Base-by-base conservation (phyloP, 2,113 vertebrate genomes). In the Jacana jacana region DNA sequence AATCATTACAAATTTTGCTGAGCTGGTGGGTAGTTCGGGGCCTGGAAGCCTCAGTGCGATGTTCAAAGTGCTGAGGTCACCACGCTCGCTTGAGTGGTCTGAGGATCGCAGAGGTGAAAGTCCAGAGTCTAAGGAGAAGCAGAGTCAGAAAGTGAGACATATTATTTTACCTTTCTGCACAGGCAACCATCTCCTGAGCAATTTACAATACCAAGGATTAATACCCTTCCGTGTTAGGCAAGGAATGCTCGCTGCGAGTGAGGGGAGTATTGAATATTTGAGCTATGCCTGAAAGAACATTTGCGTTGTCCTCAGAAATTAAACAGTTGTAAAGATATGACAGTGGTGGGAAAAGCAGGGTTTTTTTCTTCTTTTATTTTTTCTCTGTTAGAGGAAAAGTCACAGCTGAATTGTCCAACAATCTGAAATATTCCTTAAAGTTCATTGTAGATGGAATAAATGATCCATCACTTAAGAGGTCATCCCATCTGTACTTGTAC, bases 251-350 rank as follows among this genome's bases (percentile, higher is more conserved):
- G 24, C 86, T 78, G 1, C 54, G 72, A 88, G 13, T 14, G 42
- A 71, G 86, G 82, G 39, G 35, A 48, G 68, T 66, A 30, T 4
- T 31, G 52, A 61, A 4, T 18, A 39, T 73, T 77, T 69, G 75
- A 64, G 54, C 42, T 40, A 3, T 1, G 4, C 37, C 46, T 81
- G 73, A 68, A 85, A 79, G 6, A 72, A 51, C 30, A 6, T 20
- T 65, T 39, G 4, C 3, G 7, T 22, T 4, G 0, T 30, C 49
- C 46, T 71, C 76, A 31, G 69, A 63, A 93, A 68, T 51, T 37
- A 40, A 93, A 35, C 33, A 44, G 7, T 3, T 2, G 1, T 33
- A 17, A 65, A 80, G 55, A n/a, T 15, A 3, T 0, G 1, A 13
- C 6, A 42, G 54, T 20, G 24, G 44, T 7, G 58, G 39, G 48